phyloP scores from a whole-genome alignment of 2,888 invertebrate species.

The Lasioglossum oenotherae region DNA sequence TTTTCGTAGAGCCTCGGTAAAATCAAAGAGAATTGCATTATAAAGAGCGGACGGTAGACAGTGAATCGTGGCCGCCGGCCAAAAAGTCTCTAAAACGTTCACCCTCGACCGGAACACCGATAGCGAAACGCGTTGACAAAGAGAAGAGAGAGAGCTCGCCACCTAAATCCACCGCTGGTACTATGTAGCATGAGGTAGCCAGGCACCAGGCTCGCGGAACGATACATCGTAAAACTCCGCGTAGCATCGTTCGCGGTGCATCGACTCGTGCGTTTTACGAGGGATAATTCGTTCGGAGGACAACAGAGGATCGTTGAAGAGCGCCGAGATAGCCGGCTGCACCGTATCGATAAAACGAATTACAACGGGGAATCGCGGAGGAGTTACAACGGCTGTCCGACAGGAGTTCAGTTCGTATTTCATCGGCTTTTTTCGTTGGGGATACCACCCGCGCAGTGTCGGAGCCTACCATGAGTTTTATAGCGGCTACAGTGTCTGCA shows the following conservation, averaged over 20 bases:
- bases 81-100: slow-evolving; percentile 14
- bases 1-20: not conserved
- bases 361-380: slow-evolving; percentile 12
- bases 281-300: slow-evolving; percentile 49
- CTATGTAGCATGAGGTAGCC: not conserved
- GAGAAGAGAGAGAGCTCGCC: not conserved
- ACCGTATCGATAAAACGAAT: slow-evolving; percentile 52
- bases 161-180: not conserved
- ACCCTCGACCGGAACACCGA: slow-evolving; percentile 3
- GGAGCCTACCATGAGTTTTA: slow-evolving; percentile 13
- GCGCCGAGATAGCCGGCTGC: slow-evolving; percentile 12
- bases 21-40: not conserved
- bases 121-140: slow-evolving; percentile 22
- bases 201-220: not conserved
- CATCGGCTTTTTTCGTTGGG: slow-evolving; percentile 1
- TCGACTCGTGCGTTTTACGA: slow-evolving; percentile 51
- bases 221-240: slow-evolving; percentile 36
- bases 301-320: slow-evolving; percentile 19
- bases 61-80: not conserved
- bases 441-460: not conserved
- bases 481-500: not conserved
- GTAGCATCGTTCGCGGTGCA: slow-evolving; percentile 27
- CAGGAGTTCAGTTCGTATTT: slow-evolving; percentile 17
- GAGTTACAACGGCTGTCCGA: not conserved
- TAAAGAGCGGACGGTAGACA: not conserved